Conservation (phyloP, 2,113 vertebrate species). For the Thamnophis sirtalis region DNA sequence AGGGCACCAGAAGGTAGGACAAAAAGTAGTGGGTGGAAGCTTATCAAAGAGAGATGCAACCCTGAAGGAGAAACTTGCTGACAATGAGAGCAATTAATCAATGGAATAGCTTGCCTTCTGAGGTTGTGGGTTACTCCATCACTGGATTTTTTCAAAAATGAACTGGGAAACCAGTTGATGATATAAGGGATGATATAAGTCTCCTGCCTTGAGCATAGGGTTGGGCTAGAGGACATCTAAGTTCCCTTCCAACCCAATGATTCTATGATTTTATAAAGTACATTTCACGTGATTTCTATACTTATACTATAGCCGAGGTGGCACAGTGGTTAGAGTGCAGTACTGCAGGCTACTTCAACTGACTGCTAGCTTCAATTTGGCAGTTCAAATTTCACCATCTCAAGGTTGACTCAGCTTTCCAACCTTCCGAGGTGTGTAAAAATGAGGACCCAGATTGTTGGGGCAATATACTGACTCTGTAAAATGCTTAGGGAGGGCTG, state of each 20-base stretch:
- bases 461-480: too few relatives aligned
- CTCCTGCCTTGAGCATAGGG: neutral
- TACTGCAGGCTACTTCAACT: too few relatives aligned
- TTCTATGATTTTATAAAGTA: neutral
- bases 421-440: too few relatives aligned
- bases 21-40: neutral
- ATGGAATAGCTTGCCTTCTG: neutral
- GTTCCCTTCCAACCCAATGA: neutral
- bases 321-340: too few relatives aligned
- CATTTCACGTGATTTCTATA: neutral
- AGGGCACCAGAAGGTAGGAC: neutral
- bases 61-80: neutral
- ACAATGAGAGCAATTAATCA: neutral
- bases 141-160: neutral
- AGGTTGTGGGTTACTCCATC: neutral
- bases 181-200: neutral
- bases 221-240: neutral
- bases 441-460: too few relatives aligned
- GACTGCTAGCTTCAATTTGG: too few relatives aligned
- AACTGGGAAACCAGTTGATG: neutral
- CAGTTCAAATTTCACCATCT: too few relatives aligned
- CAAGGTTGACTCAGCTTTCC: too few relatives aligned
- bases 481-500: too few relatives aligned
- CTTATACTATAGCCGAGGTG: too few relatives aligned
- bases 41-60: neutral